Evolutionary conservation across 1,140 invertebrate species (phyloP), one percentile per base, ranked within the genome.

Genomic region (Schlechtendalia chinensis): DNA sequence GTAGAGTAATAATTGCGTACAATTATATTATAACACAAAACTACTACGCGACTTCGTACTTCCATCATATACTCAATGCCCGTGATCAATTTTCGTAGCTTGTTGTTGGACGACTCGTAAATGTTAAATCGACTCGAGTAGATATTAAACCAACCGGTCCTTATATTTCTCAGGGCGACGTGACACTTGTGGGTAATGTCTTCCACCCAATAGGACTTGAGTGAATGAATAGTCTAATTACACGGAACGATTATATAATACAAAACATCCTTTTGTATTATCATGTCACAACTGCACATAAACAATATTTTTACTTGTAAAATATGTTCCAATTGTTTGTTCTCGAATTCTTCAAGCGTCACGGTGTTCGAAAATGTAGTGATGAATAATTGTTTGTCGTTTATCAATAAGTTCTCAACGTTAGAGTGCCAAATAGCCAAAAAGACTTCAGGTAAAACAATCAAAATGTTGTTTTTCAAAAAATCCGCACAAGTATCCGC

Each of bases 61-160:
- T 77, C 54, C 74, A 77, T 77, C 56, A 77, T 59, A 47, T 39
- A 61, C 22, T 61, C 39, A 47, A 77, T 22, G 1, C 39, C 16
- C 5, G 14, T 50, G 22, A 77, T 77, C 10, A 77, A 61, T 77
- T 50, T 77, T 45, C 22, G 19, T 8, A 77, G 58, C 27, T 77
- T 77, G 24, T 71, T 50, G 24, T 11, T 53, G 0, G 74, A 61
- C 17, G 22, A 39, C 17, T 77, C 32, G 24, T 61, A 77, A 45
- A 6, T 53, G 3, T 61, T 5, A 19, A 45, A 27, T 6, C 47
- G 24, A 17, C n/a, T 47, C 47, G 12, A 10, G 19, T 1, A 47
- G 61, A 77, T 77, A 47, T 77, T 22, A 45, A 47, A 77, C 74
- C 74, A 77, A 24, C 74, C 39, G 8, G 22, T 22, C 39, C 47